These are phyloP conservation scores for Xylocampa areola DNA, from an alignment of 2,888 invertebrate species.

Conservation along the genomic window DNA sequence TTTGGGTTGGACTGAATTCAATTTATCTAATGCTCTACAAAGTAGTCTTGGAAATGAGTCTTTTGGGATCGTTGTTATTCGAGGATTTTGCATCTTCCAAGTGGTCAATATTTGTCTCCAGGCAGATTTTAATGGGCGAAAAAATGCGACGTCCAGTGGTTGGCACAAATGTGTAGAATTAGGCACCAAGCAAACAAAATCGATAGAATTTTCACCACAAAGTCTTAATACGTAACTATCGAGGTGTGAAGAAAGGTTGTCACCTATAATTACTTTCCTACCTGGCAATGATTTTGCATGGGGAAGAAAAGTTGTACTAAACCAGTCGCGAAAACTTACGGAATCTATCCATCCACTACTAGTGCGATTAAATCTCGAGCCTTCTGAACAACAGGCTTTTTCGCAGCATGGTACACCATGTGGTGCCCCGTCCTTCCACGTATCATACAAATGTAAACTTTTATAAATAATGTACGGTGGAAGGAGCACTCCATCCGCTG, in stretches of 20 bases:
- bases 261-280: neutral
- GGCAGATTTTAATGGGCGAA: neutral
- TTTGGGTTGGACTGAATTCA: constrained; percentile 2
- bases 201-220: constrained; percentile 1
- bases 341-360: neutral
- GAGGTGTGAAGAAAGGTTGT: neutral
- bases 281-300: constrained; percentile 1
- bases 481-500: constrained; percentile 5
- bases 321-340: constrained; percentile 3
- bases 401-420: neutral
- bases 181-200: constrained; percentile 2
- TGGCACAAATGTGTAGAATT: constrained; percentile 1
- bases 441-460: constrained; percentile 3
- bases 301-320: constrained; percentile 2
- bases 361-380: constrained; percentile 2
- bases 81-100: no score
- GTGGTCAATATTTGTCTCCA: no score
- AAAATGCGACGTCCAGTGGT: neutral
- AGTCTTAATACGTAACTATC: neutral
- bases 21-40: constrained; percentile 1
- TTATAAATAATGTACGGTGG: constrained; percentile 7
- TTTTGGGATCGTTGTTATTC: neutral
- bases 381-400: constrained; percentile 3
- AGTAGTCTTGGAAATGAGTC: constrained; percentile 6
- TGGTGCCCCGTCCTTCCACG: constrained; percentile 2